phyloP scores from a whole-genome alignment of 2,113 vertebrate genomes.

The Ondatra zibethicus region DNA sequence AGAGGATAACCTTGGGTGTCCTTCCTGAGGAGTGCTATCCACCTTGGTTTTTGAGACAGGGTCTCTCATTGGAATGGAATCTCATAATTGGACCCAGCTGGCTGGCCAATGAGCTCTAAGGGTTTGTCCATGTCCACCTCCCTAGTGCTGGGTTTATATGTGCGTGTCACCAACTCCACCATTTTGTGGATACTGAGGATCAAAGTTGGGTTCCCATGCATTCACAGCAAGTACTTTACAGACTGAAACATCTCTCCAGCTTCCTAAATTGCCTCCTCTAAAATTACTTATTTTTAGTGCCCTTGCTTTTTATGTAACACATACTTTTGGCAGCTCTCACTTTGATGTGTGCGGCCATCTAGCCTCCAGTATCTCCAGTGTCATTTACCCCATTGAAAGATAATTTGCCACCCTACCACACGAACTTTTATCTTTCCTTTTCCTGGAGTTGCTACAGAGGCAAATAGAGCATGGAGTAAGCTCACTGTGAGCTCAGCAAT shows the following conservation, averaged over 20 bases:
- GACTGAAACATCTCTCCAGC: neutral
- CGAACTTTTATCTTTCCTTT: neutral
- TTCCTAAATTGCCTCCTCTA: neutral
- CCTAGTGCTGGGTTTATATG: neutral
- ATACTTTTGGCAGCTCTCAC: neutral
- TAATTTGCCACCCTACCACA: neutral
- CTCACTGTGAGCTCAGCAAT: neutral
- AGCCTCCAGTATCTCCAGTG: neutral
- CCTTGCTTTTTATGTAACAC: neutral
- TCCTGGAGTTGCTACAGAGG: neutral
- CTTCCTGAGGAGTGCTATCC: no score
- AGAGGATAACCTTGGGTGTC: neutral
- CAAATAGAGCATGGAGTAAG: neutral
- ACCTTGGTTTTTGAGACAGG: neutral
- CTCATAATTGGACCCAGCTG: neutral
- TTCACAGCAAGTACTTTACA: neutral
- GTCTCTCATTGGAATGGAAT: neutral
- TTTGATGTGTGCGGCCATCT: neutral
- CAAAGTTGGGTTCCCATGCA: neutral
- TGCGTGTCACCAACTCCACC: neutral
- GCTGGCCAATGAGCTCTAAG: neutral
- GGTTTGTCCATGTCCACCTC: neutral
- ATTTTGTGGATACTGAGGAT: neutral
- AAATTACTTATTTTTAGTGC: neutral
- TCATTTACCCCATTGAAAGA: neutral